phyloP scores from a whole-genome alignment of 2,797 vertebrate genomes.

The Fratercula arctica region DNA sequence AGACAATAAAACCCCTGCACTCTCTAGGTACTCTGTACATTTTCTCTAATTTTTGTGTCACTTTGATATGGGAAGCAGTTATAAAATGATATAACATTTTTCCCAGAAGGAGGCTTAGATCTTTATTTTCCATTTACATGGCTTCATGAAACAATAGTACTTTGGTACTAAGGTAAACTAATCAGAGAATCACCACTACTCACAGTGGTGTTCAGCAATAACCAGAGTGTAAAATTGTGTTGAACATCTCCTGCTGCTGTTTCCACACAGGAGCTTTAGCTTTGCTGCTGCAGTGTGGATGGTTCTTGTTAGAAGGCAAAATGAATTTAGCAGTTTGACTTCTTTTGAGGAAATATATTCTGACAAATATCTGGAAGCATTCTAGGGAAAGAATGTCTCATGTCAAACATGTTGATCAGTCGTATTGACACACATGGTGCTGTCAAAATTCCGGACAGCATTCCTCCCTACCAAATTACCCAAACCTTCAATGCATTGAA shows the following conservation, averaged over 20 bases:
- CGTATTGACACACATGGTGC: conserved; percentile 24
- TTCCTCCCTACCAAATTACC: not conserved
- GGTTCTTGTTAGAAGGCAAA: conserved; percentile 56
- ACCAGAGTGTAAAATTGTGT: conserved; percentile 9
- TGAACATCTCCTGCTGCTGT: conserved; percentile 33
- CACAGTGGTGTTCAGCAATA: conserved; percentile 35
- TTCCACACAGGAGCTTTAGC: conserved; percentile 19
- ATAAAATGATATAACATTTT: conserved; percentile 3
- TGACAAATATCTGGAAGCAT: conserved; percentile 50
- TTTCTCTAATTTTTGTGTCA: not conserved
- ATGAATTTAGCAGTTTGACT: conserved; percentile 56
- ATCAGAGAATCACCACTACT: conserved; percentile 4
- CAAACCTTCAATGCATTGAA: not conserved
- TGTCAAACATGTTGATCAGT: conserved; percentile 44
- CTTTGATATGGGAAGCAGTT: not conserved
- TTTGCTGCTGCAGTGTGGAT: conserved; percentile 25
- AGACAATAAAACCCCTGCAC: not conserved
- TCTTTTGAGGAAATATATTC: conserved; percentile 53
- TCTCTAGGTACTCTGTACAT: not conserved
- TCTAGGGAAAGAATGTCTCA: conserved; percentile 38
- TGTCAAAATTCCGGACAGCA: conserved; percentile 29
- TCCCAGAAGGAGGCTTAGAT: not conserved
- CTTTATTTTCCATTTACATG: not conserved
- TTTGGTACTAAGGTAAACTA: not conserved
- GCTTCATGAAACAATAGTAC: not conserved